These are phyloP conservation scores for Acanthurus lineatus DNA, from an alignment of 2,797 vertebrate genomes.

Conservation along the genomic window DNA sequence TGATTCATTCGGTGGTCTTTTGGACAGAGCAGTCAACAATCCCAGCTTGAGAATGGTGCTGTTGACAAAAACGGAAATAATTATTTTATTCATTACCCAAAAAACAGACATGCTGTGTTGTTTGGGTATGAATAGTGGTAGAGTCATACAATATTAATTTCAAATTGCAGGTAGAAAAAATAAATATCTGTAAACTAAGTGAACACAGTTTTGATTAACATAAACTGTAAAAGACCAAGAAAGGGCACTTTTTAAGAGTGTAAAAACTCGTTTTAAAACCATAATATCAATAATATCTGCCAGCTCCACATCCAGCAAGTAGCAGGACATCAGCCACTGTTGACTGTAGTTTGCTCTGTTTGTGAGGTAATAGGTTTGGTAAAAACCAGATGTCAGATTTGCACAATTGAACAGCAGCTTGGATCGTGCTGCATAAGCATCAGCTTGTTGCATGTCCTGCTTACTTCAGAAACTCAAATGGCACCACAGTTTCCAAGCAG, in stretches of 20 bases:
- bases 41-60: neutral
- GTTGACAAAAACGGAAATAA: conserved; percentile 20
- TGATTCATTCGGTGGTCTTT: conserved; percentile 44
- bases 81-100: conserved; percentile 3
- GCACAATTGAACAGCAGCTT: neutral
- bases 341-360: neutral
- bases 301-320: neutral
- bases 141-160: neutral
- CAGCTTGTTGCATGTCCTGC: neutral
- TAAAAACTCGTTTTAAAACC: neutral
- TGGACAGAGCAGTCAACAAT: conserved; percentile 20
- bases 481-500: conserved; percentile 40
- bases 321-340: neutral
- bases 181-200: neutral
- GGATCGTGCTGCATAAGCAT: neutral
- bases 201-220: too few species aligned
- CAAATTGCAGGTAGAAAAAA: neutral
- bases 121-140: neutral
- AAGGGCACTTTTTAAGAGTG: too few species aligned
- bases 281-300: neutral
- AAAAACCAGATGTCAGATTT: conserved; percentile 1
- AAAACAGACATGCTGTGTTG: neutral
- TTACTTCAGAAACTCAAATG: conserved; percentile 21
- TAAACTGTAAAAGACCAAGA: too few species aligned
- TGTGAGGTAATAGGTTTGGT: neutral